Base-by-base conservation (phyloP, 2,888 invertebrate genomes). In the Saturnia pavonia region DNA sequence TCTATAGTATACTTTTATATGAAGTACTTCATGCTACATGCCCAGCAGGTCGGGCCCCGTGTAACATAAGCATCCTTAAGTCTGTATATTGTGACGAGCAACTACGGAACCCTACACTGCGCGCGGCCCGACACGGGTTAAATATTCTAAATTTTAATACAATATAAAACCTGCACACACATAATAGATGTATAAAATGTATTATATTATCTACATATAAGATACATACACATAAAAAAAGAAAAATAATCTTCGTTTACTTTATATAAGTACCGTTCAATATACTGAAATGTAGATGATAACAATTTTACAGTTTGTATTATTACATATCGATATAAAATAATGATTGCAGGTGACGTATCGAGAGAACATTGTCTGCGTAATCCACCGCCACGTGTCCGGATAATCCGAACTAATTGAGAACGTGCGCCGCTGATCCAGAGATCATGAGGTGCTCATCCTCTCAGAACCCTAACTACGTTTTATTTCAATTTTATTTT, bases 351-450 rank as follows among this genome's bases (percentile, higher is more conserved):
- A 80, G 80, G 68, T 73, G 72, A 78, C 81, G 25, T 4, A 48
- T 34, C 25, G 1, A 51, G 34, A 69, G 69, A n/a, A 69, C 14
- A 70, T 70, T 69, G 66, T 70, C 51, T 51, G 54, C 66, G 25
- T 87, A 88, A 90, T 87, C 87, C 85, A 70, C 73, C 65, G 90
- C 77, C 93, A 93, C 93, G 93, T 93, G 93, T 40, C 84, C 79
- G 85, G 91, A 90, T 92, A 91, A 94, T 92, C 93, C 89, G 76
- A 73, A 79, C 86, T 94, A 92, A 94, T 92, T 92, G 91, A 85
- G 83, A 83, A 87, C 88, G 86, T 80, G 80, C 86, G 88, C 78
- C 83, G 81, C 78, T 88, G 85, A 89, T 91, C 92, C 91, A 82
- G 82, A 81, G 89, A 85, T 89, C 85, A 91, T 88, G 91, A 91